Evolutionary conservation across 2,888 invertebrate species (phyloP), one percentile per base, ranked within the genome.

Genomic region (Tenthredo amoena): DNA sequence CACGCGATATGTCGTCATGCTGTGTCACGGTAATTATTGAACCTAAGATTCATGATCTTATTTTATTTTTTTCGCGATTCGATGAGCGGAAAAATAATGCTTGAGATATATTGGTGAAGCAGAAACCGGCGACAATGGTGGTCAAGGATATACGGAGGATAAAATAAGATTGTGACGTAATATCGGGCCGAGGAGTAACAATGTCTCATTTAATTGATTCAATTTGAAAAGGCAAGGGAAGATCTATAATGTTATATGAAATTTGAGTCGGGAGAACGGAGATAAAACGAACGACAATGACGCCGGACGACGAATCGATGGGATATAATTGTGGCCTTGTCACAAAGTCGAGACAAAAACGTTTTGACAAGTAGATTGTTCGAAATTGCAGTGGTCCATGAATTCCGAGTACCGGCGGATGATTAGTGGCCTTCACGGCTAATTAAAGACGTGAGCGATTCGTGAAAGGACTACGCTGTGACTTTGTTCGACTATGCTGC

Each of bases 281-380:
- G 55, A 34, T 18, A 55, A 77, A 50, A 34, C 31, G n/a, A n/a
- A 55, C n/a, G 58, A 77, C 58, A 15, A 50, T 2, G 72, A 72
- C 37, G 72, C 43, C 55, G 62, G 81, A 58, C 68, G 81, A 79
- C 79, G 43, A 82, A 62, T 58, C 34, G 79, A 79, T 21, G 43
- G 10, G 65, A 82, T 65, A 65, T 37, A 58, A 76, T 76, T 34
- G 26, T 81, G 65, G 81, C 81, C 62, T 81, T 37, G 65, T 21
- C 65, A 81, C 21, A 26, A 81, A 62, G 37, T 26, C 62, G 62
- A 65, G 74, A 71, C 71, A 76, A 85, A 77, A 77, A 85, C 62
- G 15, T 85, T 77, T 85, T 85, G 84, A 85, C 84, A 77, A 77
- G 77, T 85, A 77, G 84, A 85, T 85, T 85, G 77, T 65, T 47